Evolutionary conservation across 2,888 invertebrate species (phyloP).

Genomic region (Tillus elongatus): DNA sequence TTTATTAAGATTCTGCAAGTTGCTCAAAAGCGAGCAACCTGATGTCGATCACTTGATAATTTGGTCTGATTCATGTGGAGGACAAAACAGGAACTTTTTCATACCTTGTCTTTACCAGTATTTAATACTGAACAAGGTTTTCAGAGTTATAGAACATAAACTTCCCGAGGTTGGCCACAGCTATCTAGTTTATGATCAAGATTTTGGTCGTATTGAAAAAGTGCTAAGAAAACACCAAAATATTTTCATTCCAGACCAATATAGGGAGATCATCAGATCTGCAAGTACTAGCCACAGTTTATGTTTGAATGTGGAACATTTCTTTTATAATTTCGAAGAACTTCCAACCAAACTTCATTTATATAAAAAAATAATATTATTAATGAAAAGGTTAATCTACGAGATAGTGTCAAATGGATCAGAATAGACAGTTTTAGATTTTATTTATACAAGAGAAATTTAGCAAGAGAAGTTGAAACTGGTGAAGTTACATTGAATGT

Average conservation of each 20-base stretch:
- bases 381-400: constrained; percentile 1
- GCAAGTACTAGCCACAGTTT: neutral
- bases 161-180: constrained; percentile 31
- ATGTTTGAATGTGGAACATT: neutral
- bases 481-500: no score
- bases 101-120: neutral
- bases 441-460: neutral
- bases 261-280: neutral
- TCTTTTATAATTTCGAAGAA: constrained; percentile 1
- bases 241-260: neutral
- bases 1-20: constrained; percentile 22
- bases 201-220: constrained; percentile 31
- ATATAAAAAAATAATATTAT: neutral
- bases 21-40: constrained; percentile 11
- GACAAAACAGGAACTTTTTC: constrained; percentile 27
- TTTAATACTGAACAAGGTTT: constrained; percentile 21
- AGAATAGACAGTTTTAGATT: neutral
- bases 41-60: constrained; percentile 13
- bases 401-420: constrained; percentile 1
- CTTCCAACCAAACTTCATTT: neutral
- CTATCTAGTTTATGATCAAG: constrained; percentile 30
- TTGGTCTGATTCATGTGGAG: constrained; percentile 28
- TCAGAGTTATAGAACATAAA: constrained; percentile 29
- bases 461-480: no score
- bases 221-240: constrained; percentile 23